A percentile compares a stretch with the other conserved stretches of the same genome.
These are phyloP conservation scores for Colossoma macropomum DNA, from an alignment of 2,113 vertebrate species.

Conservation along the genomic window DNA sequence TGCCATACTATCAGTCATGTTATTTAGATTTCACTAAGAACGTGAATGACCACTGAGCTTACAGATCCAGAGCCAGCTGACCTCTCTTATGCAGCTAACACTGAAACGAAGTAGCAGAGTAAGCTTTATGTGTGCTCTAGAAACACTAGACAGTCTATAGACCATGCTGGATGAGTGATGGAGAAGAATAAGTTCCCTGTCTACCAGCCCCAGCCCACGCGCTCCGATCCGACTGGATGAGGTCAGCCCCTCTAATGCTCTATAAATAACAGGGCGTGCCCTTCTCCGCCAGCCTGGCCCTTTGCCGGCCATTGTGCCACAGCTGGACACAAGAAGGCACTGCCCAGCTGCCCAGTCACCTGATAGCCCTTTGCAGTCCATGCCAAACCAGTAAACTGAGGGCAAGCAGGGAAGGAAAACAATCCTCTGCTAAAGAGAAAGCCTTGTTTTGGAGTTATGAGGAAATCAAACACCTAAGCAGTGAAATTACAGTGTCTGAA, in stretches of 20 bases:
- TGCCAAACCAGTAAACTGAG: neutral
- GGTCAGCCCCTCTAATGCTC: slow-evolving; percentile 52
- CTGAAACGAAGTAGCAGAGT: neutral
- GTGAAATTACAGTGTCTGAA: neutral
- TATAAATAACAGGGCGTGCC: slow-evolving; percentile 62
- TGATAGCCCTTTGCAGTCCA: slow-evolving; percentile 18
- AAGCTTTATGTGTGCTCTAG: slow-evolving; percentile 2
- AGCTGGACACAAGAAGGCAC: slow-evolving; percentile 41
- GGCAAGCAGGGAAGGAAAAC: neutral
- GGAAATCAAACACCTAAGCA: neutral
- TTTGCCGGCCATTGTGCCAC: slow-evolving; percentile 58
- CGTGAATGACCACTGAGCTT: neutral
- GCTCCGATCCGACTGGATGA: slow-evolving; percentile 49
- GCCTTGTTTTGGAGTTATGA: neutral
- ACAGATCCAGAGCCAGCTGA: neutral
- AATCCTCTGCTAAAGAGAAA: neutral
- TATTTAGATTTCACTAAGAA: neutral
- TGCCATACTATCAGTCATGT: neutral
- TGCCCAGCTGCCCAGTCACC: slow-evolving; percentile 31
- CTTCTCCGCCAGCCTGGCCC: slow-evolving; percentile 48
- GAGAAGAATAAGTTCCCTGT: slow-evolving; percentile 55
- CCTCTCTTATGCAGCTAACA: neutral
- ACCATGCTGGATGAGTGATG: neutral
- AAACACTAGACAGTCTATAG: slow-evolving; percentile 5
- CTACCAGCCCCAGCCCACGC: slow-evolving; percentile 23